A percentile compares a stretch with the other conserved stretches of the same genome.
These are phyloP conservation scores for Drosophila gaucha DNA, from an alignment of 2,888 invertebrate species.

Conservation along the genomic window DNA sequence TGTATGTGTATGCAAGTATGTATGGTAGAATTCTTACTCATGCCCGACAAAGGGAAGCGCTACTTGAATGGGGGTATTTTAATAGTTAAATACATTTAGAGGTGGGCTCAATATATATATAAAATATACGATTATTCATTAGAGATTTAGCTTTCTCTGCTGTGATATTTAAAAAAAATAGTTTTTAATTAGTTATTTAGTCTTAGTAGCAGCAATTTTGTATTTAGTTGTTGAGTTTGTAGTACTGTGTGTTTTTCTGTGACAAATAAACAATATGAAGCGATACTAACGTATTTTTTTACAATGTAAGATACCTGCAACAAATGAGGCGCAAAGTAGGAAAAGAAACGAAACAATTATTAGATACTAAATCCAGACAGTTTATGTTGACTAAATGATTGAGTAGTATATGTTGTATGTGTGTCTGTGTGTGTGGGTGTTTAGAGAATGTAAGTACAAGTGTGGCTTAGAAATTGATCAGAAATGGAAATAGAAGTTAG, in stretches of 20 bases:
- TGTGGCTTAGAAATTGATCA: constrained; percentile 1
- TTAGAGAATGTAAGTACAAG: constrained; percentile 9
- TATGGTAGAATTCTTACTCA: constrained; percentile 56
- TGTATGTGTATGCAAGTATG: constrained; percentile 36
- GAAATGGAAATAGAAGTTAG: constrained; percentile 17
- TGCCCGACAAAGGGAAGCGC: constrained; percentile 55
- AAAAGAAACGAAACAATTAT: constrained; percentile 76
- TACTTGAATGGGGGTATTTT: constrained; percentile 37
- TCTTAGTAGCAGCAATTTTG: constrained; percentile 34
- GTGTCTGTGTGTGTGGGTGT: constrained; percentile 5
- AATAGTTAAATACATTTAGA: constrained; percentile 19
- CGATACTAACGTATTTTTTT: constrained; percentile 83
- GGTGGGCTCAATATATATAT: constrained; percentile 2
- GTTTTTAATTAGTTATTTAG: constrained; percentile 33
- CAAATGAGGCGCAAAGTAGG: constrained; percentile 80
- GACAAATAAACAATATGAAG: constrained; percentile 69
- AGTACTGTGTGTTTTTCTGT: constrained; percentile 44
- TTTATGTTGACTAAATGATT: constrained; percentile 51
- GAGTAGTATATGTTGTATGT: constrained; percentile 5
- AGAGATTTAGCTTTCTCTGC: constrained; percentile 31
- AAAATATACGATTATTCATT: constrained; percentile 22
- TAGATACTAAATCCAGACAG: constrained; percentile 70
- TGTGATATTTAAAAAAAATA: constrained; percentile 26
- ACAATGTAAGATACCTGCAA: constrained; percentile 83
- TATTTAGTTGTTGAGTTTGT: constrained; percentile 19